Evolutionary conservation across 2,888 invertebrate species (phyloP).

Genomic region (Emmelina monodactyla): DNA sequence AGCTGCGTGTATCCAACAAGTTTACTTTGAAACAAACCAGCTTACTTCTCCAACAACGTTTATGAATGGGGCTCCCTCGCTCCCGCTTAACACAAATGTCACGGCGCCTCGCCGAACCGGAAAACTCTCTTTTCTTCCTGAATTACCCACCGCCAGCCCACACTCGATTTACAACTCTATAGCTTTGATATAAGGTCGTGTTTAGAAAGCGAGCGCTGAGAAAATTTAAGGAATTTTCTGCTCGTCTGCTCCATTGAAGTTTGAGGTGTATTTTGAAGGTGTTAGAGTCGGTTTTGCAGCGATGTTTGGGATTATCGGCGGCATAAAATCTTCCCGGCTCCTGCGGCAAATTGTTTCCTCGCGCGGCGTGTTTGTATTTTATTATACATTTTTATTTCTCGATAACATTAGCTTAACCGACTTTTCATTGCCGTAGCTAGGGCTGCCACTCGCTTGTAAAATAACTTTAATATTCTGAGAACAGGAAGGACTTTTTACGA

Average conservation of each 20-base stretch:
- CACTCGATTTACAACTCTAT: constrained; percentile 29
- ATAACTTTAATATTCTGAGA: no score
- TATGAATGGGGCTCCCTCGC: constrained; percentile 57
- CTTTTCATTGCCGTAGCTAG: constrained; percentile 63
- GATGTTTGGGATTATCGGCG: constrained; percentile 23
- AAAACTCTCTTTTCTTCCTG: constrained; percentile 66
- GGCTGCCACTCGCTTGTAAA: constrained; percentile 37
- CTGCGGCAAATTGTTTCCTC: constrained; percentile 66
- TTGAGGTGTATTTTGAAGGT: constrained; percentile 22
- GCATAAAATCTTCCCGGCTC: constrained; percentile 63
- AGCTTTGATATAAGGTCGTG: constrained; percentile 22
- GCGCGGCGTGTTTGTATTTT: constrained; percentile 65
- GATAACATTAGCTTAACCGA: constrained; percentile 68
- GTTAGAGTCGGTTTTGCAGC: constrained; percentile 20
- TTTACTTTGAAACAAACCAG: constrained; percentile 46
- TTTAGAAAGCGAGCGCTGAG: constrained; percentile 18
- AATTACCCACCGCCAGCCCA: constrained; percentile 32
- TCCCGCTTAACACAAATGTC: constrained; percentile 63
- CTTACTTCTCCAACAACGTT: constrained; percentile 38
- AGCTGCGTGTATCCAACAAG: constrained; percentile 34
- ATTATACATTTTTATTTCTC: constrained; percentile 67
- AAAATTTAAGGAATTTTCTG: constrained; percentile 61
- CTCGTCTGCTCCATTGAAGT: constrained; percentile 23
- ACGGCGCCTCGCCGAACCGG: constrained; percentile 58
- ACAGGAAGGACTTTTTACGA: no score